Evolutionary conservation across 1,140 invertebrate species (phyloP).

Genomic region (Calephelis nemesis): DNA sequence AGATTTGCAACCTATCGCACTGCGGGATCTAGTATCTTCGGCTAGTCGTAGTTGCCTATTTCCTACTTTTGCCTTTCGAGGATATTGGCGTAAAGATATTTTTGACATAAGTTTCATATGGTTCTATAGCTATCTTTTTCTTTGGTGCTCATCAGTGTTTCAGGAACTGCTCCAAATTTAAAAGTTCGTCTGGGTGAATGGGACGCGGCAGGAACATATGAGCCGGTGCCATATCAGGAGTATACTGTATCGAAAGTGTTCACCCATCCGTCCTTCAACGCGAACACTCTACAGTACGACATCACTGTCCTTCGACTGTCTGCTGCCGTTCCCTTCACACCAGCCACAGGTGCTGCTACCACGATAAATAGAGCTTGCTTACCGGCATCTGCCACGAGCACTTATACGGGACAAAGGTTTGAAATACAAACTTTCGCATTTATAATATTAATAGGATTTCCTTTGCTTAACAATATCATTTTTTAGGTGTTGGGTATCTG

Average conservation of each 20-base stretch:
- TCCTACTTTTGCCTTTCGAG: too few species aligned
- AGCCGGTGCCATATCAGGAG: conserved; percentile 82
- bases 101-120: too few species aligned
- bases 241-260: conserved; percentile 79
- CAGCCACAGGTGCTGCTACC: conserved; percentile 66
- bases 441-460: too few species aligned
- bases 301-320: conserved; percentile 83
- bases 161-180: conserved; percentile 66
- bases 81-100: too few species aligned
- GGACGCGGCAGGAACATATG: conserved; percentile 81
- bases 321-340: conserved; percentile 79
- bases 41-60: too few species aligned
- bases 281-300: conserved; percentile 84
- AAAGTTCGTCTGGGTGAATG: conserved; percentile 86
- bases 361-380: conserved; percentile 88
- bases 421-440: neutral
- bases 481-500: conserved; percentile 85
- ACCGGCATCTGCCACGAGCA: conserved; percentile 73
- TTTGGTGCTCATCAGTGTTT: conserved; percentile 42
- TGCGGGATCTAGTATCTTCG: too few species aligned
- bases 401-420: conserved; percentile 81
- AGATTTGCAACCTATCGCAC: too few species aligned
- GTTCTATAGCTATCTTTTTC: neutral
- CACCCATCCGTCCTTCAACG: conserved; percentile 83
- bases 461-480: neutral